Percentiles rank a stretch among this genome's conserved stretches.
These are phyloP conservation scores for Empidonax traillii DNA, from an alignment of 2,113 vertebrate species.

Conservation along the genomic window DNA sequence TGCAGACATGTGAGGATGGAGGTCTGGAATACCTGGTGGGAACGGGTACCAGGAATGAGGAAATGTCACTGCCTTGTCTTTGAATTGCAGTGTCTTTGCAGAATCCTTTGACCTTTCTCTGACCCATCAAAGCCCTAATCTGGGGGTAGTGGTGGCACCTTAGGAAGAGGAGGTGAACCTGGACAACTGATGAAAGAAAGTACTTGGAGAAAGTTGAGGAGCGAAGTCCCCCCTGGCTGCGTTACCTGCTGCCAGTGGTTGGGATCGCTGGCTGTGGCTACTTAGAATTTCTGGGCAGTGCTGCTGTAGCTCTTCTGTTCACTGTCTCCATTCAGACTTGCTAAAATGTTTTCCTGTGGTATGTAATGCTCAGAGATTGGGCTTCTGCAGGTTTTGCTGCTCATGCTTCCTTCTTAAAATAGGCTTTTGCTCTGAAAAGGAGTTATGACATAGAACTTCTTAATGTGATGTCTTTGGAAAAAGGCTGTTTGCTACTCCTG, in stretches of 20 bases:
- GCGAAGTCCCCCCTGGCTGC: fast-evolving
- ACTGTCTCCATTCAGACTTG: neutral
- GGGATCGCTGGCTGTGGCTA: neutral
- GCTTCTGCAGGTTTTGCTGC: conserved; percentile 4
- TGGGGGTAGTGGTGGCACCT: neutral
- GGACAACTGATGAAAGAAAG: neutral
- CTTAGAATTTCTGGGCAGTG: neutral
- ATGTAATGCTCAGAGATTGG: neutral
- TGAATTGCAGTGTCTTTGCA: neutral
- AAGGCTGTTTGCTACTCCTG: neutral
- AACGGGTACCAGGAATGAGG: neutral
- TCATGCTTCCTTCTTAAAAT: neutral
- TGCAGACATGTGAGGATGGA: neutral
- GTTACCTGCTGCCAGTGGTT: neutral
- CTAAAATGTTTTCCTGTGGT: neutral
- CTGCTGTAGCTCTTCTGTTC: neutral
- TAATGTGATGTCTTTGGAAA: neutral
- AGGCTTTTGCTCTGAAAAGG: neutral
- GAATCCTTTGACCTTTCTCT: neutral
- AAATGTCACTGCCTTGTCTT: neutral
- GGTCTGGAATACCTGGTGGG: neutral
- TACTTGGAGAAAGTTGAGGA: neutral
- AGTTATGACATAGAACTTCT: neutral
- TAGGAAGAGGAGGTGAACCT: neutral
- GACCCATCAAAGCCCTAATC: neutral